Evolutionary conservation across 2,888 invertebrate species (phyloP), one percentile per base, ranked within the genome.

Genomic region (Synergus umbraculus): DNA sequence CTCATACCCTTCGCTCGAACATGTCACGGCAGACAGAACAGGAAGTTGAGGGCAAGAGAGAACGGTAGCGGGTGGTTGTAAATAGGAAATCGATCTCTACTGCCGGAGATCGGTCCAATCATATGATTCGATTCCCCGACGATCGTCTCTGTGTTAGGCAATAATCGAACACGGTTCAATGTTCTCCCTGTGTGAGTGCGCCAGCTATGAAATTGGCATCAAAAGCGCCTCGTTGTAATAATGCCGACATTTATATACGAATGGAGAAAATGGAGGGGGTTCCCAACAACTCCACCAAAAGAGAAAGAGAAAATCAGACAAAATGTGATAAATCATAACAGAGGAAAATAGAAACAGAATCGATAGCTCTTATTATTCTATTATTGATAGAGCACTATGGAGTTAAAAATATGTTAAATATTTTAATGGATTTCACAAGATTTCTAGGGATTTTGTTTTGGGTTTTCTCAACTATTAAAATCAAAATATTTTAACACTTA

Each of bases 191-290:
- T 79, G 82, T 69, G 79, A 58, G 66, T 76, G 63, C 76, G 78
- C 78, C 58, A 78, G 84, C 82, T 83, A 85, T 85, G 88, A 88
- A 89, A 89, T 88, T 84, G 88, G 88, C 84, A 89, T 89, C 84
- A 87, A 86, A 86, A 88, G 85, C 82, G 86, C 82, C 86, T 89
- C 88, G 88, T 89, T 90, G 89, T 88, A 90, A 90, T 90, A 90
- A 91, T 90, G 87, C 87, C 86, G 87, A 89, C 90, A 91, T 91
- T 91, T 90, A 88, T 91, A 90, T 90, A 90, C 90, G 87, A 84
- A 82, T 79, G 79, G 78, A 77, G 80, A 77, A 80, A 78, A 63
- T 65, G 49, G 41, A 76, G 29, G 69, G 76, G 18, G 54, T 67
- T 73, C 54, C 54, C 69, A 37, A 49, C 54, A 73, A 73, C 46